Evolutionary conservation across 2,113 vertebrate genomes (phyloP).

Genomic region (Glaucomys volans): DNA sequence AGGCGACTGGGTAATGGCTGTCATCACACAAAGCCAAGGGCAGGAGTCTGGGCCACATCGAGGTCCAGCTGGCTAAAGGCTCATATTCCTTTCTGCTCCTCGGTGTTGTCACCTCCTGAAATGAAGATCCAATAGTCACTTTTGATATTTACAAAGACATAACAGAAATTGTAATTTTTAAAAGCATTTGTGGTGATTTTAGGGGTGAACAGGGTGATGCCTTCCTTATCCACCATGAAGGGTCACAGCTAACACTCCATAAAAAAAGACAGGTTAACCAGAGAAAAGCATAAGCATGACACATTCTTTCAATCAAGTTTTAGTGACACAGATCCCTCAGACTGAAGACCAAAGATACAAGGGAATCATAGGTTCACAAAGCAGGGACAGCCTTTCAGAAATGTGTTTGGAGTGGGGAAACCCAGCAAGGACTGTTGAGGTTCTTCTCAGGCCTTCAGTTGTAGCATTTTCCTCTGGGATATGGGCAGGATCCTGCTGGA

Average conservation of each 20-base stretch:
- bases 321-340: background rate
- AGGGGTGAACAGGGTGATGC: background rate
- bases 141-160: constrained; percentile 48
- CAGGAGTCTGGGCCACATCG: background rate
- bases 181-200: background rate
- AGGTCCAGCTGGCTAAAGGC: background rate
- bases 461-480: background rate
- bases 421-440: background rate
- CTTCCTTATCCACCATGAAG: background rate
- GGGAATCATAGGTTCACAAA: background rate
- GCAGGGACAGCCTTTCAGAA: background rate
- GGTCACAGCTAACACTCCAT: background rate
- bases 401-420: background rate
- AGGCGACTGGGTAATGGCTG: background rate
- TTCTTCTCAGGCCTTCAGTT: background rate
- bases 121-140: background rate
- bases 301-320: background rate
- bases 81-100: background rate
- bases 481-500: background rate
- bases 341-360: background rate
- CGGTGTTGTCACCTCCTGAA: background rate
- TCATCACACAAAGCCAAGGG: background rate
- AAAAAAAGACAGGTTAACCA: background rate
- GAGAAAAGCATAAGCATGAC: background rate
- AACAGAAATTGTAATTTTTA: background rate